phyloP scores from a whole-genome alignment of 2,797 vertebrate genomes.

The Paedocypris micromegethes region DNA sequence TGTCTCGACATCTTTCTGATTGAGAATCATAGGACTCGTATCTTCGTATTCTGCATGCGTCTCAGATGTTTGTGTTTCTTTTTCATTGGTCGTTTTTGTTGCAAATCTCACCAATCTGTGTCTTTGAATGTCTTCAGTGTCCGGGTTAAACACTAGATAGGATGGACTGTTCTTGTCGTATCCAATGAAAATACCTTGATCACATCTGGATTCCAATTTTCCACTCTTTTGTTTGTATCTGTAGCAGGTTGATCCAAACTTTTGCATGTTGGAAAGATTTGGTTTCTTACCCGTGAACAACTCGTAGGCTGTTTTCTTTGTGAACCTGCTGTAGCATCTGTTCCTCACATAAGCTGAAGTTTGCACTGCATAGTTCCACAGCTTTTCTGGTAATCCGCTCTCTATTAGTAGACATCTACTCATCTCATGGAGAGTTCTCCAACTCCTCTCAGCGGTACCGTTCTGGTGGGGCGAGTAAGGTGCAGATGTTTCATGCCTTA shows the following conservation, averaged over 20 bases:
- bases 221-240: not conserved
- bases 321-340: not conserved
- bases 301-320: not conserved
- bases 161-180: not conserved
- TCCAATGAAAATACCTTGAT: not conserved
- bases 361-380: conserved; percentile 44
- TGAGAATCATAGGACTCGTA: not conserved
- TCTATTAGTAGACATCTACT: conserved; percentile 39
- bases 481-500: too few species aligned
- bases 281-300: not conserved
- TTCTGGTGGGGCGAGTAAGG: conserved; percentile 42
- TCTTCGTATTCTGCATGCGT: not conserved
- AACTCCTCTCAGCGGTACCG: conserved; percentile 37
- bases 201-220: not conserved
- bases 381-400: conserved; percentile 34
- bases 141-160: not conserved
- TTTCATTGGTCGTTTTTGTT: not conserved
- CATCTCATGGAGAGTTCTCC: conserved; percentile 45
- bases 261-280: conserved; percentile 2
- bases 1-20: not conserved
- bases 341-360: conserved; percentile 25
- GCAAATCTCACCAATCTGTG: not conserved
- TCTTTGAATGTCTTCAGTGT: not conserved
- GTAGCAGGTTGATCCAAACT: conserved; percentile 4
- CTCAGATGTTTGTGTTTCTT: conserved; percentile 1